Percentiles rank a stretch among this genome's conserved stretches.
Conservation (phyloP, 2,113 vertebrate genomes). For the Cyprinodon variegatus region DNA sequence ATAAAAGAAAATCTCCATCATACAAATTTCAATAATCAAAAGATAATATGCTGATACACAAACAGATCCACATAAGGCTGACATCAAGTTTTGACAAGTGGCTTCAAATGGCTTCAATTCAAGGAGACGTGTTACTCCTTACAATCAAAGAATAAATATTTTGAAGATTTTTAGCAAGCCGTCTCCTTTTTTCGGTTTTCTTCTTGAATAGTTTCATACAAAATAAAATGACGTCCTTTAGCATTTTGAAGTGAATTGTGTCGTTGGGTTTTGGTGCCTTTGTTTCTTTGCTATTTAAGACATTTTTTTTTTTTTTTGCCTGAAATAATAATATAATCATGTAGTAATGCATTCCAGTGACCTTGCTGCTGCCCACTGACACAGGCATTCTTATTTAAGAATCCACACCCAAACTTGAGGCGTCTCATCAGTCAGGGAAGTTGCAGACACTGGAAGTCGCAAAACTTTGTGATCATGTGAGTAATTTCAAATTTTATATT, state of each 20-base stretch:
- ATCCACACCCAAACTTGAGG: neutral
- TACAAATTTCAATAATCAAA: slow-evolving; percentile 81
- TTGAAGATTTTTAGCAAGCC: slow-evolving; percentile 47
- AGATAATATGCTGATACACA: slow-evolving; percentile 78
- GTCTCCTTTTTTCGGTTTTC: slow-evolving; percentile 17
- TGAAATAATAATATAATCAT: slow-evolving; percentile 20
- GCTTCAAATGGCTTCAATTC: slow-evolving; percentile 78
- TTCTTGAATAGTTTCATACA: slow-evolving; percentile 55
- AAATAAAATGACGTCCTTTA: slow-evolving; percentile 42
- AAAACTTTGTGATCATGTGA: slow-evolving; percentile 32
- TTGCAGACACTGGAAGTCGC: slow-evolving; percentile 23
- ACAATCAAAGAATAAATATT: slow-evolving; percentile 67
- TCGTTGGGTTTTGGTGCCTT: slow-evolving; percentile 51
- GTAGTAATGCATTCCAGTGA: slow-evolving; percentile 33
- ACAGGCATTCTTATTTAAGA: neutral
- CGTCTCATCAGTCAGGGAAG: neutral
- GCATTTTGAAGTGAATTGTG: slow-evolving; percentile 59
- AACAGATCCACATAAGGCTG: slow-evolving; percentile 78
- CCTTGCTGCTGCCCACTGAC: slow-evolving; percentile 35
- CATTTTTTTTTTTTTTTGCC: slow-evolving; percentile 39
- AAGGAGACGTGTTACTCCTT: slow-evolving; percentile 67
- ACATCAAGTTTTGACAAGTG: slow-evolving; percentile 79
- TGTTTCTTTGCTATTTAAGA: slow-evolving; percentile 44
- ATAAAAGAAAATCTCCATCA: slow-evolving; percentile 80
- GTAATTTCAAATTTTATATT: slow-evolving; percentile 40